Evolutionary conservation across 2,113 vertebrate species (phyloP).

Genomic region (Eublepharis macularius): DNA sequence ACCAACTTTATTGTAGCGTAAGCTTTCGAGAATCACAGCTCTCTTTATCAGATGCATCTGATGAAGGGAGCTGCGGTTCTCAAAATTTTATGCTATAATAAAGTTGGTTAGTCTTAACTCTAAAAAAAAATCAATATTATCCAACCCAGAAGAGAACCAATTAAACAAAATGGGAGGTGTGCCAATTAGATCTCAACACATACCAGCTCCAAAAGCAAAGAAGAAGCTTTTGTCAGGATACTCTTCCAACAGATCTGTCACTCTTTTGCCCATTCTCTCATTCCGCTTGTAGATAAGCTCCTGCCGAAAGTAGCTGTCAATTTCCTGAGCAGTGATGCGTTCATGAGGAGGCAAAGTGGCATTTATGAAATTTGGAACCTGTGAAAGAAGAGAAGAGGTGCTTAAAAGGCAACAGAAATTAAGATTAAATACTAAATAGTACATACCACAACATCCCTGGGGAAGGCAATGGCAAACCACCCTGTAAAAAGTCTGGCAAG

Average conservation of each 20-base stretch:
- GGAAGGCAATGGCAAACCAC: too few species aligned
- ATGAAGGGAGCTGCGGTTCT: too few species aligned
- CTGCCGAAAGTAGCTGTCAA: slow-evolving; percentile 86
- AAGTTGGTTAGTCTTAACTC: too few species aligned
- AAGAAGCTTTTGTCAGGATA: slow-evolving; percentile 88
- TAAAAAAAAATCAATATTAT: neutral
- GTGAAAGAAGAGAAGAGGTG: neutral
- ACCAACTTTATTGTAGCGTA: too few species aligned
- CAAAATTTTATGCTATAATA: too few species aligned
- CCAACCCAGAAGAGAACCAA: neutral
- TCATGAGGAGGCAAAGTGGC: slow-evolving; percentile 82
- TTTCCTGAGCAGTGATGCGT: slow-evolving; percentile 84
- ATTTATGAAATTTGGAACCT: slow-evolving; percentile 90
- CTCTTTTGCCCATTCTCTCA: slow-evolving; percentile 84
- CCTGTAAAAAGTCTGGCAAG: too few species aligned
- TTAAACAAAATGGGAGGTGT: neutral
- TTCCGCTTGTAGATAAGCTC: slow-evolving; percentile 91
- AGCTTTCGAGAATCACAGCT: too few species aligned
- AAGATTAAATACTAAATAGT: neutral
- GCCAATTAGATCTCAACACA: slow-evolving; percentile 36
- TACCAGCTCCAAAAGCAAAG: slow-evolving; percentile 92
- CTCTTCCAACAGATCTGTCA: slow-evolving; percentile 82
- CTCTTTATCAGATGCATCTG: too few species aligned
- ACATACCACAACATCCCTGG: too few species aligned
- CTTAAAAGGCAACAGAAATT: neutral